Conservation (phyloP, 2,888 invertebrate species). For the Uloborus plumipes region DNA sequence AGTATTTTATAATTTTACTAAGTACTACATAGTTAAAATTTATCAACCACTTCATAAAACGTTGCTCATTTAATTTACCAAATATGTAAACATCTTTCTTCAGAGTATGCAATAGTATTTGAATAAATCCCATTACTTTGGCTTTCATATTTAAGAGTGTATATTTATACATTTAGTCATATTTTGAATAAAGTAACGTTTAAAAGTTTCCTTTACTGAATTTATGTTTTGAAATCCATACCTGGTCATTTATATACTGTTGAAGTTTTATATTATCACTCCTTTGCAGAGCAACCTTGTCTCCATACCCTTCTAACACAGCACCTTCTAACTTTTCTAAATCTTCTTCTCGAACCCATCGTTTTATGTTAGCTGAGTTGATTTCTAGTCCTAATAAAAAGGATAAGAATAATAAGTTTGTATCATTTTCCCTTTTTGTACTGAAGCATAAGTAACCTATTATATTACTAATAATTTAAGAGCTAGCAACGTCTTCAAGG, state of each 20-base stretch:
- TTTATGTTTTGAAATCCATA: neutral
- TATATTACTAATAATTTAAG: too few species aligned
- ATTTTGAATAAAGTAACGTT: too few species aligned
- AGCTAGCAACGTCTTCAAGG: too few species aligned
- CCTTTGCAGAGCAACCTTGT: conserved; percentile 72
- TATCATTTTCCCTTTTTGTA: too few species aligned
- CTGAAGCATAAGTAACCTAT: too few species aligned
- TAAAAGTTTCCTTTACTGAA: too few species aligned
- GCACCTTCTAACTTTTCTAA: conserved; percentile 87
- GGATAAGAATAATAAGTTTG: neutral
- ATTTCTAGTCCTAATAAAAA: conserved; percentile 79
- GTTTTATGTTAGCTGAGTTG: conserved; percentile 89
- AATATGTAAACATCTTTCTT: neutral
- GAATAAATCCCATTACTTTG: neutral
- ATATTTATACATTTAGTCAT: too few species aligned
- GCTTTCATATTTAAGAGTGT: too few species aligned
- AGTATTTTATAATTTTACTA: too few species aligned
- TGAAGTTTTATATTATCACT: conserved; percentile 60
- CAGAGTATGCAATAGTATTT: neutral
- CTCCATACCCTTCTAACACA: conserved; percentile 91
- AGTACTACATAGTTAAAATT: too few species aligned
- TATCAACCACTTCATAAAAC: too few species aligned
- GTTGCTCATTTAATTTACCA: too few species aligned
- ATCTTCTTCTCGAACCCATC: conserved; percentile 96
- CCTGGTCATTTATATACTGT: conserved; percentile 63